phyloP scores from a whole-genome alignment of 2,888 invertebrate species.

The Drosophila neonasuta region DNA sequence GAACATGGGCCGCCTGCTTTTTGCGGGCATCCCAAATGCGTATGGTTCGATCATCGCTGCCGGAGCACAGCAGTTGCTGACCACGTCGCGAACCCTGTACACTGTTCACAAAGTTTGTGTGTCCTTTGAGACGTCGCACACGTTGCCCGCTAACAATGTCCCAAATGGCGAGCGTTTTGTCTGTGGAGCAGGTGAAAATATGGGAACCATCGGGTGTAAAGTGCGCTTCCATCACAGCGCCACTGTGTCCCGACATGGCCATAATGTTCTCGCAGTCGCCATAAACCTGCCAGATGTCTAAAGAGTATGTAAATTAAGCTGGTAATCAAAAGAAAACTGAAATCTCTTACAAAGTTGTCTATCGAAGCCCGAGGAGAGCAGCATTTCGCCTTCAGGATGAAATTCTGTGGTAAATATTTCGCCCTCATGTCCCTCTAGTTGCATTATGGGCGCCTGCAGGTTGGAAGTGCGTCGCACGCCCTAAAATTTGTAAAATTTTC shows the following conservation, averaged over 20 bases:
- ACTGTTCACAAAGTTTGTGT: slow-evolving; percentile 89
- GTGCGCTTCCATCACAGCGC: slow-evolving; percentile 96
- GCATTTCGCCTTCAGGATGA: slow-evolving; percentile 96
- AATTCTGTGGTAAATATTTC: slow-evolving; percentile 97
- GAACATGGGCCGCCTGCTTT: slow-evolving; percentile 88
- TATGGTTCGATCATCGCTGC: slow-evolving; percentile 96
- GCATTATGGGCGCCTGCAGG: slow-evolving; percentile 96
- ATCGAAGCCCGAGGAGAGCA: slow-evolving; percentile 98
- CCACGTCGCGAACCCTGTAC: slow-evolving; percentile 89
- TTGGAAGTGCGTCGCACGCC: slow-evolving; percentile 92
- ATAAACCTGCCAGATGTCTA: slow-evolving; percentile 97
- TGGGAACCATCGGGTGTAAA: slow-evolving; percentile 93
- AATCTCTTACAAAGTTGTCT: slow-evolving; percentile 88
- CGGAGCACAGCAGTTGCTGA: slow-evolving; percentile 94
- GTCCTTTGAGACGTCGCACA: slow-evolving; percentile 94
- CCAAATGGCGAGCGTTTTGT: slow-evolving; percentile 97
- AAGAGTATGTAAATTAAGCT: slow-evolving; percentile 47
- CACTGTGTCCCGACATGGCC: slow-evolving; percentile 96
- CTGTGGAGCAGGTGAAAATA: slow-evolving; percentile 95
- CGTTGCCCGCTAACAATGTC: slow-evolving; percentile 94
- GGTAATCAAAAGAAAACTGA: not conserved
- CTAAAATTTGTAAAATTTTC: slow-evolving; percentile 73
- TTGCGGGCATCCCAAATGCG: slow-evolving; percentile 96
- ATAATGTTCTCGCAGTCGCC: slow-evolving; percentile 99
- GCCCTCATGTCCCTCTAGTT: slow-evolving; percentile 97